Evolutionary conservation across 2,888 invertebrate genomes (phyloP).

Genomic region (Nomada fabriciana): DNA sequence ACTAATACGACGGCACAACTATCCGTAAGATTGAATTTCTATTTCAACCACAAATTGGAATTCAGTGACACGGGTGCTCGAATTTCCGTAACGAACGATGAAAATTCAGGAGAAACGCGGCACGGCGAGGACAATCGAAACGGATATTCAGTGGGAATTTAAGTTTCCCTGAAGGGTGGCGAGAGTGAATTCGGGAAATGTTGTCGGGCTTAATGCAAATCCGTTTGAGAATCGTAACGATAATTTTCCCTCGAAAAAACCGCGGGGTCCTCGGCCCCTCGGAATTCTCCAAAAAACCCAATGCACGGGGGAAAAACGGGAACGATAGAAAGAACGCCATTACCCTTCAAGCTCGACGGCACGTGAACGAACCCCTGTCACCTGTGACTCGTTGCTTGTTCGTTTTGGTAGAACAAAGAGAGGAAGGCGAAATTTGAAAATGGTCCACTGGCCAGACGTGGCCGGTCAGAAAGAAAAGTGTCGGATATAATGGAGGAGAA

Average conservation of each 20-base stretch:
- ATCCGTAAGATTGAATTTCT: too few species aligned
- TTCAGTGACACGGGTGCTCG: neutral
- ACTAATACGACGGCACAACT: too few species aligned
- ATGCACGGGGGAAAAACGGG: neutral
- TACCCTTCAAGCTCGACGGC: too few species aligned
- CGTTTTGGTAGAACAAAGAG: neutral
- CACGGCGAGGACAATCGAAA: slow-evolving; percentile 3
- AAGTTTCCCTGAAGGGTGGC: slow-evolving; percentile 8
- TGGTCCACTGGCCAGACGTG: neutral
- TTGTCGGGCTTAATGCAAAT: slow-evolving; percentile 22
- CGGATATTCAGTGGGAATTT: slow-evolving; percentile 31
- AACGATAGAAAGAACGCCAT: neutral
- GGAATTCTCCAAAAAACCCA: neutral
- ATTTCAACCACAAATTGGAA: too few species aligned
- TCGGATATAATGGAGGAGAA: slow-evolving; percentile 25
- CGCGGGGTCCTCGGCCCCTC: neutral
- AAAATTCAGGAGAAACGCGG: slow-evolving; percentile 17
- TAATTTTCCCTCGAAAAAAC: slow-evolving; percentile 11
- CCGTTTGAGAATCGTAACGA: slow-evolving; percentile 14
- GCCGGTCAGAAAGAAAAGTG: neutral
- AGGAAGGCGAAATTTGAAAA: too few species aligned
- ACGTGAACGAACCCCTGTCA: too few species aligned
- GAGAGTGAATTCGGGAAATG: slow-evolving; percentile 30
- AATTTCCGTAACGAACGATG: neutral
- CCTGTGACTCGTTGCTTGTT: too few species aligned